Conservation (phyloP, 1,140 invertebrate species). For the Trissolcus basalis region DNA sequence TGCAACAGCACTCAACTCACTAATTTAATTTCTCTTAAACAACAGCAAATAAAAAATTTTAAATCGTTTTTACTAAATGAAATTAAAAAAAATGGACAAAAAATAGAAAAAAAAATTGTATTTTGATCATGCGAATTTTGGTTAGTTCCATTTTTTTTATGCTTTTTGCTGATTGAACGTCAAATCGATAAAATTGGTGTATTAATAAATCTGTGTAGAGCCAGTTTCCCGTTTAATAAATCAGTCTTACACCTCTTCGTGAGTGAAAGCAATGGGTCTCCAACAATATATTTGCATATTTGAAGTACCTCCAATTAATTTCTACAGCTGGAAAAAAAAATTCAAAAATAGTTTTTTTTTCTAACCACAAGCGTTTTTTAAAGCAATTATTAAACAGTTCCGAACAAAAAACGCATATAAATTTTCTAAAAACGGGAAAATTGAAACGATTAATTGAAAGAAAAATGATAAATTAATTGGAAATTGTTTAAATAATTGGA, state of each 20-base stretch:
- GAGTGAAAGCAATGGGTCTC: constrained; percentile 37
- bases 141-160: constrained; percentile 8
- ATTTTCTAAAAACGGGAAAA: neutral
- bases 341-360: no score
- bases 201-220: constrained; percentile 29
- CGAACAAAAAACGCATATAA: no score
- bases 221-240: constrained; percentile 41
- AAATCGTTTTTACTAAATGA: no score
- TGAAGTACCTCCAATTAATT: constrained; percentile 1
- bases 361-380: no score
- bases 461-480: constrained; percentile 3
- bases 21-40: no score
- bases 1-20: no score
- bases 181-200: neutral
- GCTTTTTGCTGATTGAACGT: neutral
- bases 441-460: neutral
- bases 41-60: no score
- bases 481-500: constrained; percentile 18
- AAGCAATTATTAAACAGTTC: neutral
- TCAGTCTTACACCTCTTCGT: constrained; percentile 8
- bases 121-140: no score
- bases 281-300: constrained; percentile 30
- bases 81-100: no score
- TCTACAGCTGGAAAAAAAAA: no score
- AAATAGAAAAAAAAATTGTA: no score